Evolutionary conservation across 2,888 invertebrate genomes (phyloP), one percentile per base, ranked within the genome.

Genomic region (Melinopterus prodromus): DNA sequence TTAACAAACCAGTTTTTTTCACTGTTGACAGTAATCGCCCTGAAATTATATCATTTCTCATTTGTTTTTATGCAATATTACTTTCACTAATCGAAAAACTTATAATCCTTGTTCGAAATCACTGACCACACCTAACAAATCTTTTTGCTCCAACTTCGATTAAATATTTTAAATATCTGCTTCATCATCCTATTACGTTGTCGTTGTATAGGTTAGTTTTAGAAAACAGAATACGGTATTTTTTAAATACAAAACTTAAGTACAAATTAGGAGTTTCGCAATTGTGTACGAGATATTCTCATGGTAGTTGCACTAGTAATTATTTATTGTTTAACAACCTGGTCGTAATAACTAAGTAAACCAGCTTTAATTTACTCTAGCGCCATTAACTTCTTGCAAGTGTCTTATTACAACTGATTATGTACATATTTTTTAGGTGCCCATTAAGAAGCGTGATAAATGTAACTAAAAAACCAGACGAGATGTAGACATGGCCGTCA

Each of bases 111-210:
- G 53, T 53, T 53, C 53, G 53, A 53, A 53, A 53, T 53, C 53
- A 53, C 53, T 53, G 53, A 53, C 53, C 53, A 53, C 53, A 9
- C 53, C 53, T 53, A 53, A 53, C 53, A 26, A 26, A 26, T 26
- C 26, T 26, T 26, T 26, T 26, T 26, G 26, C 26, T 26, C 26
- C 26, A 26, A 26, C 26, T 7, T 53, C 53, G 53, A 53, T 53
- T 53, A 53, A 53, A 53, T 53, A 53, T 53, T 53, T 53, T 53
- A 53, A 53, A 53, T 53, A 53, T 53, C 53, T 53, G 53, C 53
- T 53, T 53, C 53, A 53, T 53, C 53, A 53, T 53, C 53, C 9
- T 12, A 53, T 53, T 53, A 53, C 53, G 53, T 53, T 53, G 53
- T 53, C 7, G 53, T 53, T 53, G 53, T 53, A 53, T 53, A 53